These are phyloP conservation scores for Esox masquinongy DNA, from an alignment of 2,797 vertebrate genomes.

Conservation along the genomic window DNA sequence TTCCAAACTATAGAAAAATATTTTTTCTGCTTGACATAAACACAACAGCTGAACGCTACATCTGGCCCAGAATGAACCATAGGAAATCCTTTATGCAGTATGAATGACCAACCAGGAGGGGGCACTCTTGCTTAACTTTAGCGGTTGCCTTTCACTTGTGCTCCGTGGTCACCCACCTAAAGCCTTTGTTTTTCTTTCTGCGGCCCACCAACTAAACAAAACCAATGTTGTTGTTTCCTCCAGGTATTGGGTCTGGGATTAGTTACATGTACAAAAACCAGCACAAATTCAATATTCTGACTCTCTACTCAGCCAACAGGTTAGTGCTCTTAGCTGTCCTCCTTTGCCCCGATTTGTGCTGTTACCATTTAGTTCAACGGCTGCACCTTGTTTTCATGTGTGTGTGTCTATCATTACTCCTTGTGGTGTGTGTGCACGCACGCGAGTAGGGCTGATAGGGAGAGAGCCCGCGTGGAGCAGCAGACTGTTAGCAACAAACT, in stretches of 20 bases:
- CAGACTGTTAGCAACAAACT: slow-evolving; percentile 82
- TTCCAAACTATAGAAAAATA: neutral
- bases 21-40: neutral
- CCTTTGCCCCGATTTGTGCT: neutral
- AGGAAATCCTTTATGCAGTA: neutral
- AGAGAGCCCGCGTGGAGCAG: slow-evolving; percentile 80
- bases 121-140: slow-evolving; percentile 37
- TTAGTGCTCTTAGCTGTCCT: slow-evolving; percentile 57
- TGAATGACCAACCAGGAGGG: slow-evolving; percentile 33
- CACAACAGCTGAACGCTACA: neutral
- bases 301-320: slow-evolving; percentile 90
- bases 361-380: neutral
- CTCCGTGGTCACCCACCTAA: neutral
- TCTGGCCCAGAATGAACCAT: neutral
- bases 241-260: slow-evolving; percentile 71
- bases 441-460: slow-evolving; percentile 82
- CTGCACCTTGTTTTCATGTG: neutral
- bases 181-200: slow-evolving; percentile 31
- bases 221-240: slow-evolving; percentile 50
- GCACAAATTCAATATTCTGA: slow-evolving; percentile 89
- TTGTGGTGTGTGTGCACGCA: too few relatives aligned
- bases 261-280: slow-evolving; percentile 71
- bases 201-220: slow-evolving; percentile 68
- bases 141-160: slow-evolving; percentile 47
- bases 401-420: slow-evolving; percentile 7